phyloP scores from a whole-genome alignment of 2,113 vertebrate species.

The human (Homo sapiens) region DNA sequence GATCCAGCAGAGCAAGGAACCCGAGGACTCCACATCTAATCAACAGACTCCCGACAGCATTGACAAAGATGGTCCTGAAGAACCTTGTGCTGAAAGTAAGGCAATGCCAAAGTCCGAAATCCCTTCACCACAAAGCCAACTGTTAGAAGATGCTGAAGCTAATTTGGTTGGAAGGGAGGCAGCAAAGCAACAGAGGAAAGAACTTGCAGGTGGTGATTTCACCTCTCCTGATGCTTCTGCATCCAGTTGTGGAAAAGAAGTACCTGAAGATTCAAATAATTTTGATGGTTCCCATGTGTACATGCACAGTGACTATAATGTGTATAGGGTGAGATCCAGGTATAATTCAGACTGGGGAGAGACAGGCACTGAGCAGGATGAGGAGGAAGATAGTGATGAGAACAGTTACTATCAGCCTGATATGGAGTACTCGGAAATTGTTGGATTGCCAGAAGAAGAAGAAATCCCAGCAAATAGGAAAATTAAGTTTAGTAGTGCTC shows the following conservation, averaged over 20 bases:
- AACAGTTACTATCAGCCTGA: constrained; percentile 92
- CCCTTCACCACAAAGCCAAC: constrained; percentile 71
- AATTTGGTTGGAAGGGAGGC: constrained; percentile 59
- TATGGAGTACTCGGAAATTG: constrained; percentile 92
- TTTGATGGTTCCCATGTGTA: constrained; percentile 84
- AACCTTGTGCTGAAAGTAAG: constrained; percentile 63
- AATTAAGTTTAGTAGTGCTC: constrained; percentile 94
- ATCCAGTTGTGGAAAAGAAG: constrained; percentile 78
- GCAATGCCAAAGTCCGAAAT: constrained; percentile 67
- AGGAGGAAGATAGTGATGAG: constrained; percentile 94
- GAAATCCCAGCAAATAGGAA: constrained; percentile 93
- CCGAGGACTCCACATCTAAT: neutral
- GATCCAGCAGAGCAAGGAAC: constrained; percentile 72
- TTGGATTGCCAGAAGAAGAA: constrained; percentile 93
- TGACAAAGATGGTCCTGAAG: constrained; percentile 44
- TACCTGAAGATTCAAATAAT: constrained; percentile 74
- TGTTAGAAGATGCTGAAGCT: constrained; percentile 62
- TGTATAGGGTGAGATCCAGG: constrained; percentile 89
- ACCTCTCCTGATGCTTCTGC: constrained; percentile 68
- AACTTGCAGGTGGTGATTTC: constrained; percentile 65
- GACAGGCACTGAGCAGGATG: constrained; percentile 93
- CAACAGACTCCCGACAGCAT: constrained; percentile 47
- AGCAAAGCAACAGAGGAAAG: constrained; percentile 64
- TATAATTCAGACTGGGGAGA: constrained; percentile 95
- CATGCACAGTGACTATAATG: constrained; percentile 90